Evolutionary conservation across 2,888 invertebrate species (phyloP), one percentile per base, ranked within the genome.

Genomic region (Drosophila histrio): DNA sequence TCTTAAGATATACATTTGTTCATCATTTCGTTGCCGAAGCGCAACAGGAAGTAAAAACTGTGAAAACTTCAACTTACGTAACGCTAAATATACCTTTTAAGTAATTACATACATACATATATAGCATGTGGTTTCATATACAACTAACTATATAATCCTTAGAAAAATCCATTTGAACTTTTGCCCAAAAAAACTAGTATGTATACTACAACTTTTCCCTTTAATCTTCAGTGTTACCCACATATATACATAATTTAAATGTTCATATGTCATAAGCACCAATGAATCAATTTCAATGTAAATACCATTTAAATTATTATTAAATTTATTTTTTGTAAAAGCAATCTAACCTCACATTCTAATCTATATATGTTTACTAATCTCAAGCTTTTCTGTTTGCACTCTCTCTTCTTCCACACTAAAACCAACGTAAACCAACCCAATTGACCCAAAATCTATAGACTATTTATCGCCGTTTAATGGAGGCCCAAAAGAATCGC

Each of bases 401-500:
- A 75, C 80, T 71, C 58, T 83, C 46, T 76, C 63, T 17, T 38
- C 17, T 22, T 28, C 17, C 30, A 21, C 38, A 64, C 63, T 47
- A 53, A 59, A n/a, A n/a, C n/a, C n/a, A n/a, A n/a, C n/a, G n/a
- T n/a, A n/a, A n/a, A n/a, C n/a, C n/a, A n/a, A n/a, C n/a, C n/a
- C 43, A 11, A 41, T 26, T 39, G 11, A 36, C 22, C 44, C 22
- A 36, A 58, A 2, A 39, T 28, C 30, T 19, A 34, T 63, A 97
- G 97, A 96, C 96, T 87, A 96, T 96, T 95, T 96, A 96, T 91
- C 94, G 96, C 88, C 95, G 96, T 90, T 93, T 96, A 89, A 93
- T 96, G 91, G 96, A 96, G 91, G 95, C 96, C 74, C 95, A 95
- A 91, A 95, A 94, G 90, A 94, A 92, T 90, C 95, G 94, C 91